Conservation (phyloP, 2,113 vertebrate genomes). For the Vulpes ferrilata region DNA sequence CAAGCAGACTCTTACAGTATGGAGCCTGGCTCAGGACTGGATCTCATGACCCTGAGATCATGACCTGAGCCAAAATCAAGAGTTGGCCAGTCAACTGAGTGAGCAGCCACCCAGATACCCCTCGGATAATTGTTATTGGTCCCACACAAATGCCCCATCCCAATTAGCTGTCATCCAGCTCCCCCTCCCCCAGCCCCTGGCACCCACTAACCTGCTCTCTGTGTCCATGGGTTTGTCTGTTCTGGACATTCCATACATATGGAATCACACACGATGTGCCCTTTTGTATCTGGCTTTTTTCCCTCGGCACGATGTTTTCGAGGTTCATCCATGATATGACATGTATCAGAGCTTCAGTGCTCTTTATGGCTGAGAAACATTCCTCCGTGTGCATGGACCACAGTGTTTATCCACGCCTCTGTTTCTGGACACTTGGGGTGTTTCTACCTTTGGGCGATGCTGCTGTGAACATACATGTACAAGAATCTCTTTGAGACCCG, state of each 20-base stretch:
- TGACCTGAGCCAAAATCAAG: background rate
- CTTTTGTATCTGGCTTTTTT: background rate
- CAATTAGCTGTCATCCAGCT: background rate
- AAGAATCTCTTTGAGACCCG: background rate
- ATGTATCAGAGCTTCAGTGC: background rate
- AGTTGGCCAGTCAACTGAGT: background rate
- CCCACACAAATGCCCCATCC: background rate
- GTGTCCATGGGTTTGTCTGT: background rate
- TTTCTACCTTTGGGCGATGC: background rate
- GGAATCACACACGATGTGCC: background rate
- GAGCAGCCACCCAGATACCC: background rate
- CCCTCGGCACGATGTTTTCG: background rate
- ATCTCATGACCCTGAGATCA: background rate
- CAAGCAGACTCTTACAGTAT: background rate
- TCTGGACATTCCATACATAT: background rate
- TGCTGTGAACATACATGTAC: background rate
- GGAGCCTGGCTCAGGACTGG: background rate
- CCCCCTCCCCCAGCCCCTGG: background rate
- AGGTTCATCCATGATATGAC: background rate
- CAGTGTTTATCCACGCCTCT: background rate
- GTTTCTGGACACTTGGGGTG: background rate
- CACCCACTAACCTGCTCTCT: background rate
- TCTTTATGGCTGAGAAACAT: background rate
- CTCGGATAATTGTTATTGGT: background rate
- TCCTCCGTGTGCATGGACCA: rapidly evolving